phyloP scores from a whole-genome alignment of 2,888 invertebrate species.

The Agapetus fuscipes region DNA sequence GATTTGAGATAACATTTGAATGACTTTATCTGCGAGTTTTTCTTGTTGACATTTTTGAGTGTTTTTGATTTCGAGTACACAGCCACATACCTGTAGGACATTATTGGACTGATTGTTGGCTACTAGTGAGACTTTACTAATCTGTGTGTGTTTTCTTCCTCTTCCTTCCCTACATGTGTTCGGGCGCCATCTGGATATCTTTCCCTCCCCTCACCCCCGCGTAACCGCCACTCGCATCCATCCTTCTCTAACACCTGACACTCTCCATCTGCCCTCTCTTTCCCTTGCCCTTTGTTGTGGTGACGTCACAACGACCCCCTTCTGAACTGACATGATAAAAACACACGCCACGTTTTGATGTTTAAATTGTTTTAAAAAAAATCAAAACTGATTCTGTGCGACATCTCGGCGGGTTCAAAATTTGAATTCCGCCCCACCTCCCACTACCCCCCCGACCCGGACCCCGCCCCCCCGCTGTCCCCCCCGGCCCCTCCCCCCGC shows the following conservation, averaged over 20 bases:
- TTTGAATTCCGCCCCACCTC: not conserved
- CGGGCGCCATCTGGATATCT: slow-evolving; percentile 23
- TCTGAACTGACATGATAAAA: not conserved
- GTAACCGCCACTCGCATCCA: slow-evolving; percentile 22
- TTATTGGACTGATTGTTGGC: too few relatives aligned
- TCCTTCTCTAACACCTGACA: slow-evolving; percentile 26
- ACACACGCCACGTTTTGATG: not conserved
- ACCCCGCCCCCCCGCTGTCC: slow-evolving; percentile 9
- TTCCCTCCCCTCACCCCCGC: slow-evolving; percentile 19
- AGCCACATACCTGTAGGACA: too few relatives aligned
- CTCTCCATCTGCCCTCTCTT: slow-evolving; percentile 32
- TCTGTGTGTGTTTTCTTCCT: slow-evolving; percentile 25
- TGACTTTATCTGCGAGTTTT: too few relatives aligned
- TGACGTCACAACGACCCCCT: not conserved
- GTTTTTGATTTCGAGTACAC: too few relatives aligned
- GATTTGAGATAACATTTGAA: too few relatives aligned
- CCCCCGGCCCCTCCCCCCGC: slow-evolving; percentile 23
- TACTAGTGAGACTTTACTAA: slow-evolving; percentile 23
- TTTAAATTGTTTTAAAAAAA: not conserved
- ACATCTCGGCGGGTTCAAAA: not conserved
- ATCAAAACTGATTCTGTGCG: not conserved
- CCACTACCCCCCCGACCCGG: too few relatives aligned
- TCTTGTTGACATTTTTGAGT: too few relatives aligned
- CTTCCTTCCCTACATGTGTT: slow-evolving; percentile 12
- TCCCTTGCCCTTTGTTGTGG: slow-evolving; percentile 19